Base-by-base conservation (phyloP, 1,140 invertebrate species). In the Patella vulgata region DNA sequence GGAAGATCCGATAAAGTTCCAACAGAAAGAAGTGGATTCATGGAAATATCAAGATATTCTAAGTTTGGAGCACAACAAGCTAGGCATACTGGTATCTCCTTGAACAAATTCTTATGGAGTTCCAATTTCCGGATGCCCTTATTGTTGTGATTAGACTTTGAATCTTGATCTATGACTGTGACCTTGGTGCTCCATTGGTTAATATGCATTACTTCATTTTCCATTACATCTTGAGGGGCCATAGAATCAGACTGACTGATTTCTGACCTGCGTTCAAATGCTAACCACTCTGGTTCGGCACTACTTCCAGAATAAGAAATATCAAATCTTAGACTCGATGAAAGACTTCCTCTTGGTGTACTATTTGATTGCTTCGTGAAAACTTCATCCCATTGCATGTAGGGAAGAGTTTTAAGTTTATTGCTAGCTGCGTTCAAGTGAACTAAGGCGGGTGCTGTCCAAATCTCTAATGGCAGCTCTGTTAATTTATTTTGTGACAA, bases 401-500 rank as follows among this genome's bases (percentile, higher is more conserved):
- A 21, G 0, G 95, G 95, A 31, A 99, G 85, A 67, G 92, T 90
- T 42, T 88, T 88, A 2, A 98, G 81, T n/a, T 94, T 85, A 87
- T 99, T 99, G 65, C 96, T 90, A 0, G 95, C 91, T 0, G 91
- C 90, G 82, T 97, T 98, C 12, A 99, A 81, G 81, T 98, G 96
- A 59, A 70, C 60, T 19, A 81, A 56, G 17, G 59, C 59, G 2
- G 60, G 47, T 21, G 73, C 59, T n/a, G 88, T 85, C 97, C 97
- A 99, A 81, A 99, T 86, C 60, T 91, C 90, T 48, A 90, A 88
- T 0, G 96, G 95, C 36, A 98, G 79, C 53, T 87, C 85, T 44
- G 92, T 91, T n/a, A 99, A 83, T 80, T 95, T 94, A 82, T 99
- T 99, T 77, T 97, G 94, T 0, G 95, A 95, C 0, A 96, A 89